A percentile compares a stretch with the other conserved stretches of the same genome.
phyloP scores from a whole-genome alignment of 2,888 invertebrate species.

The Zonitis immaculata region DNA sequence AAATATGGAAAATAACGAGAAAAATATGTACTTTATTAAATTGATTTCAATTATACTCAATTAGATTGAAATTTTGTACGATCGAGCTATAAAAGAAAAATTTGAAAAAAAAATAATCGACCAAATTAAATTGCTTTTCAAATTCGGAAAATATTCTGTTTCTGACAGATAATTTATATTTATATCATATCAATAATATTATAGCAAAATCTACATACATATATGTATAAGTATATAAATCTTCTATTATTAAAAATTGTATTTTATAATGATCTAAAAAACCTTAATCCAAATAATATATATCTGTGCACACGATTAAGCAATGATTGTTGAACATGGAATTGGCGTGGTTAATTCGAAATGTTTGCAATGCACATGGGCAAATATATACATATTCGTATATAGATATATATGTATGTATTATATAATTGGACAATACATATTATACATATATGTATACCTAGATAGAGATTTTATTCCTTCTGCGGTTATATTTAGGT shows the following conservation, averaged over 20 bases:
- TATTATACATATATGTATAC: not conserved
- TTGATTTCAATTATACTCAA: too few species aligned
- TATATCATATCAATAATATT: too few species aligned
- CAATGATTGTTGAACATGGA: conserved; percentile 3
- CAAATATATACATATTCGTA: not conserved
- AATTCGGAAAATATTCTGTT: not conserved
- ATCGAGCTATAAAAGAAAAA: too few species aligned
- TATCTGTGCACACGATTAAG: conserved; percentile 3
- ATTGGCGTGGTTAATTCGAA: conserved; percentile 6
- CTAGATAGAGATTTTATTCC: not conserved
- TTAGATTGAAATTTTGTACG: too few species aligned
- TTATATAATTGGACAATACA: not conserved
- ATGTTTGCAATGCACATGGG: not conserved
- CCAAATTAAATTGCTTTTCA: not conserved
- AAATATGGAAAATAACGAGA: too few species aligned
- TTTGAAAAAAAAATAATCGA: conserved; percentile 3
- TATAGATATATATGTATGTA: not conserved
- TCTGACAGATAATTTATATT: not conserved
- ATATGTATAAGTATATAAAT: too few species aligned
- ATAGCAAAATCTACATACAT: too few species aligned
- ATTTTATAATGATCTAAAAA: too few species aligned
- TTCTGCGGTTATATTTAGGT: not conserved
- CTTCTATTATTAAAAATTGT: too few species aligned
- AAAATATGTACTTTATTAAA: too few species aligned
- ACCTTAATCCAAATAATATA: conserved; percentile 5